Conservation (phyloP, 2,797 vertebrate species). For the Chloroceryle amazona region DNA sequence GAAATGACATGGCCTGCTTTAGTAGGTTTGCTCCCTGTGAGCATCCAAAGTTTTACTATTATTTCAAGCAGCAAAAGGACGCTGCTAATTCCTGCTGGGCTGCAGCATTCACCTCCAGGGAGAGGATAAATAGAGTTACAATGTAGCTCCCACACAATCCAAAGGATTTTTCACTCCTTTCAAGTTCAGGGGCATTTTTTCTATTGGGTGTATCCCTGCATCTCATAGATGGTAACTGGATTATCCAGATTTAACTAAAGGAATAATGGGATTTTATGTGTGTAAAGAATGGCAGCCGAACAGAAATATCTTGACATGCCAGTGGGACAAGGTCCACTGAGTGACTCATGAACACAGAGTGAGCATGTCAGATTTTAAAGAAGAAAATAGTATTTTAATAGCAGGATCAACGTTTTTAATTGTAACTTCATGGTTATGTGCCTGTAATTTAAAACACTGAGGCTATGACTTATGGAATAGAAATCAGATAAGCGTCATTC, state of each 20-base stretch:
- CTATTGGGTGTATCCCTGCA: background rate
- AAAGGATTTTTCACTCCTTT: slow-evolving; percentile 41
- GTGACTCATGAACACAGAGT: slow-evolving; percentile 7
- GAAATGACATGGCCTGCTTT: background rate
- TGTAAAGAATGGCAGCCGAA: slow-evolving; percentile 50
- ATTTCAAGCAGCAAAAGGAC: background rate
- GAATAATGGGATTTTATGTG: slow-evolving; percentile 38
- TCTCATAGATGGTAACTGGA: slow-evolving; percentile 36
- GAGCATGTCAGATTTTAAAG: slow-evolving; percentile 34
- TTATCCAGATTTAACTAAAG: slow-evolving; percentile 42
- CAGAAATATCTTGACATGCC: slow-evolving; percentile 36
- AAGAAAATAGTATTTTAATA: slow-evolving; percentile 55
- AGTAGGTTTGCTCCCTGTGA: background rate
- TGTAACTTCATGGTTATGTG: slow-evolving; percentile 42
- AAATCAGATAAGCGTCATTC: background rate
- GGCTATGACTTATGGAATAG: slow-evolving; percentile 14
- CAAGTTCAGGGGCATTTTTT: slow-evolving; percentile 16
- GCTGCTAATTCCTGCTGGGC: background rate
- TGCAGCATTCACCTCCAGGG: background rate
- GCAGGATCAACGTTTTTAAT: slow-evolving; percentile 40
- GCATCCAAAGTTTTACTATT: background rate
- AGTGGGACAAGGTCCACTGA: slow-evolving; percentile 32
- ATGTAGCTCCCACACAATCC: background rate
- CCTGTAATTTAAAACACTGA: slow-evolving; percentile 44
- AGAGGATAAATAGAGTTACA: background rate